phyloP scores from a whole-genome alignment of 2,797 vertebrate genomes.

The Dermochelys coriacea region DNA sequence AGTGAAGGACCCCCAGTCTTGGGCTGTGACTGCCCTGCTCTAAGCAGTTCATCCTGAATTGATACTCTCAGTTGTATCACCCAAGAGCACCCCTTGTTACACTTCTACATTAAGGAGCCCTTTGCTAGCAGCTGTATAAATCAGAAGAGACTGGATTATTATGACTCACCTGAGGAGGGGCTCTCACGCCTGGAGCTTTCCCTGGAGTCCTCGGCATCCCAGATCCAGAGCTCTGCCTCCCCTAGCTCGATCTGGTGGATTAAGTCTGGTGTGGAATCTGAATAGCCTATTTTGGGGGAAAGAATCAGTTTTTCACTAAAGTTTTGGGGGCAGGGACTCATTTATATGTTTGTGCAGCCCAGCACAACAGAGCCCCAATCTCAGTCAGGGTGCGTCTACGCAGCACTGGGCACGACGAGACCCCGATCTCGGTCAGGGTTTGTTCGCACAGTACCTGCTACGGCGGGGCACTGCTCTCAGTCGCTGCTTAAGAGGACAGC shows the following conservation, averaged over 20 bases:
- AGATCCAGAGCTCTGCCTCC: background rate
- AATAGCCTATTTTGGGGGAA: background rate
- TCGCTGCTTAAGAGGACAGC: background rate
- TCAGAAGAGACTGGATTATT: background rate
- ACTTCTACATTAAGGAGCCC: background rate
- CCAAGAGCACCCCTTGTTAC: too few relatives aligned
- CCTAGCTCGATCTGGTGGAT: background rate
- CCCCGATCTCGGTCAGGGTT: background rate
- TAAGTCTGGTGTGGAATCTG: background rate
- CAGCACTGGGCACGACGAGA: accelerated
- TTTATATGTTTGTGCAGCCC: background rate
- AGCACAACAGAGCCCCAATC: background rate
- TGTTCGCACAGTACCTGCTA: too few relatives aligned
- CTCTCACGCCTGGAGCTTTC: background rate
- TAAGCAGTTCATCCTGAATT: too few relatives aligned
- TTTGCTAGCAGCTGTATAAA: background rate
- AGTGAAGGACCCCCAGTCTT: too few relatives aligned
- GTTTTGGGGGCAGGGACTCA: background rate
- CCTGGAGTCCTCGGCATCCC: background rate
- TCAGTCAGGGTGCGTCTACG: background rate
- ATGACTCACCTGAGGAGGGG: background rate
- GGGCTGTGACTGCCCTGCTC: too few relatives aligned
- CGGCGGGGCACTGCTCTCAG: too few relatives aligned
- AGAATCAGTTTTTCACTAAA: background rate
- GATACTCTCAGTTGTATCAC: too few relatives aligned